Conservation (phyloP, 2,888 invertebrate species). For the Euphydryas editha region DNA sequence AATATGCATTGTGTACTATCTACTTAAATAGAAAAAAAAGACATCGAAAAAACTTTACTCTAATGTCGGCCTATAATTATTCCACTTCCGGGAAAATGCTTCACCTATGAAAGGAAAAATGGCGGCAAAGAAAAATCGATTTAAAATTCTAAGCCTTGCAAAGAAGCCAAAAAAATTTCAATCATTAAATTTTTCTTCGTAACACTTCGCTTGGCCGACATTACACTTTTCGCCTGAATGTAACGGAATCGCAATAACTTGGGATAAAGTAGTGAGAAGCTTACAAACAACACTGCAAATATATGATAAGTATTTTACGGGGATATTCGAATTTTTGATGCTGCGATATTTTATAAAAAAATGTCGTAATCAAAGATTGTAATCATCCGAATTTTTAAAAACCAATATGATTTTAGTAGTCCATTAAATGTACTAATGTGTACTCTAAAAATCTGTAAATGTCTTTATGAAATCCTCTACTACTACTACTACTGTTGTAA, state of each 20-base stretch:
- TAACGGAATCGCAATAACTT: conserved; percentile 33
- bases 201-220: conserved; percentile 21
- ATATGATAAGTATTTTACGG: neutral
- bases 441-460: no score
- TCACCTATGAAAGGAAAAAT: neutral
- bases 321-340: neutral
- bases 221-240: conserved; percentile 21
- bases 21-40: no score
- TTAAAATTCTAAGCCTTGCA: neutral
- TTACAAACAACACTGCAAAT: conserved; percentile 8
- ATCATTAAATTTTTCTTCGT: conserved; percentile 17
- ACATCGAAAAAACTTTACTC: no score
- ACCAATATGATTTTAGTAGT: no score
- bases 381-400: no score
- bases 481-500: no score
- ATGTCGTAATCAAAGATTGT: no score
- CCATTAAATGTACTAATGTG: no score
- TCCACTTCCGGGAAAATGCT: neutral
- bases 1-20: no score
- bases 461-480: no score
- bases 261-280: conserved; percentile 26
- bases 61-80: no score
- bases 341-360: neutral
- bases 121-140: neutral
- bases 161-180: conserved; percentile 11